Conservation (phyloP, 2,797 vertebrate species). For the Parambassis ranga region DNA sequence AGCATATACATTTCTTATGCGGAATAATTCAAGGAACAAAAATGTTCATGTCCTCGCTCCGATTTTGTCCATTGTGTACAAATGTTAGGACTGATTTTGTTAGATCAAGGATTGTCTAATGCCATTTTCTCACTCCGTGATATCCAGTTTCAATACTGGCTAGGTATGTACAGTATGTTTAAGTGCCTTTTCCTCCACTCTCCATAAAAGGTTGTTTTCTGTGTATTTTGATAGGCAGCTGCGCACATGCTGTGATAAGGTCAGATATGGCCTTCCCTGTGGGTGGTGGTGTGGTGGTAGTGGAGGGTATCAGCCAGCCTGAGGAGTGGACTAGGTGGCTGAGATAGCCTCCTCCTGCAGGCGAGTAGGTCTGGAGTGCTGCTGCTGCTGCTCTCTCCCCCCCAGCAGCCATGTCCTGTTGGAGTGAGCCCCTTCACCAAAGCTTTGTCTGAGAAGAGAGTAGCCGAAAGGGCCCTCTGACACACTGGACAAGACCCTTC, state of each 20-base stretch:
- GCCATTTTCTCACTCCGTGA: slow-evolving; percentile 10
- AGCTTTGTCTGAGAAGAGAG: slow-evolving; percentile 80
- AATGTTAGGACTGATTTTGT: slow-evolving; percentile 8
- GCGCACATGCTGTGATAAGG: slow-evolving; percentile 65
- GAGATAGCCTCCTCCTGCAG: slow-evolving; percentile 76
- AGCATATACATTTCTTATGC: slow-evolving; percentile 49
- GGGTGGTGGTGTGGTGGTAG: slow-evolving; percentile 43
- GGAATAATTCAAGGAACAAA: slow-evolving; percentile 36
- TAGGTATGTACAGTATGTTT: slow-evolving; percentile 24
- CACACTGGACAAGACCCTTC: slow-evolving; percentile 81
- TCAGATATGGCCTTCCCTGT: slow-evolving; percentile 69
- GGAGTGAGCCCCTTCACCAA: slow-evolving; percentile 80
- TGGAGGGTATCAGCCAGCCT: slow-evolving; percentile 64
- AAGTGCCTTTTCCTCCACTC: slow-evolving; percentile 36
- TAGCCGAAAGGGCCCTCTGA: slow-evolving; percentile 81
- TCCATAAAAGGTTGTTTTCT: slow-evolving; percentile 41
- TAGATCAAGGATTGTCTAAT: slow-evolving; percentile 3
- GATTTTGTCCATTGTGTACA: slow-evolving; percentile 14
- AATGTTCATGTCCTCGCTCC: slow-evolving; percentile 8
- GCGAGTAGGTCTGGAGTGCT: slow-evolving; percentile 71
- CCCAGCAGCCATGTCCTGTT: slow-evolving; percentile 78
- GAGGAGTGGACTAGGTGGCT: slow-evolving; percentile 71
- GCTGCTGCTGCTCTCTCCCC: slow-evolving; percentile 61
- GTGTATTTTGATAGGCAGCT: slow-evolving; percentile 59
- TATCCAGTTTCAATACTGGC: slow-evolving; percentile 25